Conservation (phyloP, 2,888 invertebrate genomes). For the Ophion ellenae region DNA sequence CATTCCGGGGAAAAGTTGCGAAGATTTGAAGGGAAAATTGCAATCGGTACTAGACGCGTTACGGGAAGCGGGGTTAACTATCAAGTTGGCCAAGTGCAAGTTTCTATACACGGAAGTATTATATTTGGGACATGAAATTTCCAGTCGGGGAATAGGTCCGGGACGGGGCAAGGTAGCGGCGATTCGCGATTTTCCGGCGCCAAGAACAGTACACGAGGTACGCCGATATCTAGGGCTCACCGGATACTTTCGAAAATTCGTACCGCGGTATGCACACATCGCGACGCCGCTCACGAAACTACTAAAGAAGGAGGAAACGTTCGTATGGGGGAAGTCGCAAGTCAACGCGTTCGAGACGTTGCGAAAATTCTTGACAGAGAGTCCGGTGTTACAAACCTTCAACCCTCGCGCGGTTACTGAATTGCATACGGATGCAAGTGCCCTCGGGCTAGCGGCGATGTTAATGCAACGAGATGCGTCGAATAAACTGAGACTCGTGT, state of each 20-base stretch:
- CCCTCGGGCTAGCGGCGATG: slow-evolving; percentile 25
- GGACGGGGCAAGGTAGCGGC: background rate
- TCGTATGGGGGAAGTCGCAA: background rate
- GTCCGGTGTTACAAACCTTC: slow-evolving; percentile 38
- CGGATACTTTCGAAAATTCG: background rate
- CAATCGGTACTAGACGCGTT: too few species aligned
- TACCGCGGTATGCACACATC: background rate
- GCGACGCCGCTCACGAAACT: background rate
- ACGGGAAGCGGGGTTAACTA: too few species aligned
- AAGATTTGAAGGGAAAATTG: too few species aligned
- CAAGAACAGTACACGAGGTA: background rate
- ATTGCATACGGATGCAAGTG: slow-evolving; percentile 36
- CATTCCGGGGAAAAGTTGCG: too few species aligned
- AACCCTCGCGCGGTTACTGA: slow-evolving; percentile 48
- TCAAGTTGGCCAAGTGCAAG: background rate
- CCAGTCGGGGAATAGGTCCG: background rate
- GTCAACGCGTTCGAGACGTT: slow-evolving; percentile 43
- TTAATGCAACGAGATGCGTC: slow-evolving; percentile 64
- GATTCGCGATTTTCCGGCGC: background rate
- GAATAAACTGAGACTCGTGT: slow-evolving; percentile 30
- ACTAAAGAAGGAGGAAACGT: background rate
- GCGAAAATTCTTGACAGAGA: slow-evolving; percentile 5
- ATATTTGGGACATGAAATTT: background rate
- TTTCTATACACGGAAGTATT: background rate
- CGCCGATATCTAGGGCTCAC: background rate